Percentiles rank a stretch among this genome's conserved stretches.
These are phyloP conservation scores for Himalopsyche kuldschensis DNA, from an alignment of 2,888 invertebrate species.

Conservation along the genomic window DNA sequence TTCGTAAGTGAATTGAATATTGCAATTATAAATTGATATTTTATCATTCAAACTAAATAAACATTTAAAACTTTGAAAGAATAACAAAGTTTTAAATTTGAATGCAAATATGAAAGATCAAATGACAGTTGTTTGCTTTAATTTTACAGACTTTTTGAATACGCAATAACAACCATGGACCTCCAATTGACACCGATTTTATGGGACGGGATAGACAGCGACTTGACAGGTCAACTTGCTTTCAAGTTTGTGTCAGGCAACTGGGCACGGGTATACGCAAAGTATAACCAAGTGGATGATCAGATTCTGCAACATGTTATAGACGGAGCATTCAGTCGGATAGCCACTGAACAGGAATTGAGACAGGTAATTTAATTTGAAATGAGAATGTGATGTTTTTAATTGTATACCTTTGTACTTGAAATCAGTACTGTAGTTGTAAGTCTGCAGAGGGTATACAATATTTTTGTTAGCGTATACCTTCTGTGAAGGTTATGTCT, in stretches of 20 bases:
- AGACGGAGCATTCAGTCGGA: conserved; percentile 50
- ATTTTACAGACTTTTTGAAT: conserved; percentile 50
- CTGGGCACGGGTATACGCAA: conserved; percentile 63
- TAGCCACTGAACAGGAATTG: conserved; percentile 48
- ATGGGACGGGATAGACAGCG: conserved; percentile 57
- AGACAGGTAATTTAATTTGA: conserved; percentile 45
- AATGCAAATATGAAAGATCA: too few species aligned
- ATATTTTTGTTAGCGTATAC: too few species aligned
- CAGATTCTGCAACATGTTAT: conserved; percentile 52
- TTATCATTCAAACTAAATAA: too few species aligned
- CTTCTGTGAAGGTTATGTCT: too few species aligned
- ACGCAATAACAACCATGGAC: conserved; percentile 49
- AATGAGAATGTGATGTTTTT: too few species aligned
- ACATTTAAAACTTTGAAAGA: too few species aligned
- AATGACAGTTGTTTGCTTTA: not conserved
- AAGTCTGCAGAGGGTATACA: too few species aligned
- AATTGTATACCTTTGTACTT: too few species aligned
- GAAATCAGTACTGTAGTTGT: too few species aligned
- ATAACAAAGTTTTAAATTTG: too few species aligned
- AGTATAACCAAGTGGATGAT: conserved; percentile 50
- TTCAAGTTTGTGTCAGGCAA: conserved; percentile 73
- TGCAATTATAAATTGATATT: too few species aligned
- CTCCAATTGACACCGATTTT: conserved; percentile 51
- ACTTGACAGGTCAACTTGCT: conserved; percentile 69
- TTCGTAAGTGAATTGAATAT: conserved; percentile 47